Percentiles rank a stretch among this genome's conserved stretches.
These are phyloP conservation scores for Pheosia gnoma DNA, from an alignment of 2,888 invertebrate genomes.

Conservation along the genomic window DNA sequence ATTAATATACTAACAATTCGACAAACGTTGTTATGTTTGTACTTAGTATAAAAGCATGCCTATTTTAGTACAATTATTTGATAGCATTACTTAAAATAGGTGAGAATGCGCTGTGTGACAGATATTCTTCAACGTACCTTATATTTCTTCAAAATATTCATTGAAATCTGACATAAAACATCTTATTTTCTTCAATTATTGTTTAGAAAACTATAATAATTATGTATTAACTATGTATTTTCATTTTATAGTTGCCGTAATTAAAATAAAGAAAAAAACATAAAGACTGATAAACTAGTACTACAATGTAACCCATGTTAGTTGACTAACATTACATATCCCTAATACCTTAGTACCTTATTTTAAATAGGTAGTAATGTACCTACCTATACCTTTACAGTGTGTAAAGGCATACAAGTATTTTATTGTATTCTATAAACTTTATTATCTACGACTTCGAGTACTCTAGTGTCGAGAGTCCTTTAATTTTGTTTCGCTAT, in stretches of 20 bases:
- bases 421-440: too few relatives aligned
- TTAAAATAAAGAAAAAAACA: constrained; percentile 15
- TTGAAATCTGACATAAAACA: not conserved
- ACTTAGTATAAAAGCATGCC: constrained; percentile 73
- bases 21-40: constrained; percentile 65
- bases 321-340: constrained; percentile 8
- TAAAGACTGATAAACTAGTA: constrained; percentile 41
- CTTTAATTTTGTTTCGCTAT: too few relatives aligned
- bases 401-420: too few relatives aligned
- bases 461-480: too few relatives aligned
- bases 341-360: constrained; percentile 19
- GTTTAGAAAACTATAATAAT: constrained; percentile 11
- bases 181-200: constrained; percentile 8
- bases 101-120: constrained; percentile 68
- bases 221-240: constrained; percentile 17
- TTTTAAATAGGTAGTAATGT: constrained; percentile 16
- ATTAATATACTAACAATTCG: constrained; percentile 72
- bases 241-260: constrained; percentile 30
- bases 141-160: constrained; percentile 5
- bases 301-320: constrained; percentile 12
- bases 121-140: constrained; percentile 37
- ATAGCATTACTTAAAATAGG: constrained; percentile 68
- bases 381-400: not conserved
- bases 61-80: constrained; percentile 82
- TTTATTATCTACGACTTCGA: too few relatives aligned